Base-by-base conservation (phyloP, 2,797 vertebrate genomes). In the Hirundo rustica region DNA sequence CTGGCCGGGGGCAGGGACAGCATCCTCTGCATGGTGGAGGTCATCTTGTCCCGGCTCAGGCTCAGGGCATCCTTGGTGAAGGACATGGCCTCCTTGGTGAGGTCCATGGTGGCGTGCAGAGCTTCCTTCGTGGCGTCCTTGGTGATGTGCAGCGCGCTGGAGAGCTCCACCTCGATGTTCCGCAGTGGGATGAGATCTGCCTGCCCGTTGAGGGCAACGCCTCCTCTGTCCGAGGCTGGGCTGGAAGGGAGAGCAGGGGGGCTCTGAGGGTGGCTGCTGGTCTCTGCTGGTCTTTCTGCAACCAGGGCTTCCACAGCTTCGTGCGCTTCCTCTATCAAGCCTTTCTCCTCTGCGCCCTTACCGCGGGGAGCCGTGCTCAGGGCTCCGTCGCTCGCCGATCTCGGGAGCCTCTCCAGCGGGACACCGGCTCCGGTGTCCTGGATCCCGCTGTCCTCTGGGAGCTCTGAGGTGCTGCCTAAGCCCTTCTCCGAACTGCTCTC, bases 121-220 rank as follows among this genome's bases (percentile, higher is more conserved):
- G 99, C 99, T n/a, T 99, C 99, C 97, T 99, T 99, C 2, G 99
- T 99, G 93, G 98, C 99, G 12, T 99, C 99, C 97, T 99, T 99
- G 66, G 99, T 99, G 96, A 98, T 98, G 38, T 96, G 98, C 86
- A 99, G 98, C 1, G 99, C 99, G 61, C 97, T 99, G 16, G 99
- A 98, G 92, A 99, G 96, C 95, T 99, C 99, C 83, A 98, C 98
- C 95, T 99, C 99, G 64, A 99, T 97, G 96, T 98, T 99, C 75
- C 98, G 98, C 88, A 98, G 85, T 4, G 98, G 96, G 26, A 96
- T 62, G 23, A 97, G 94, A 16, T 98, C 97, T 4, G 92, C 90
- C 73, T 97, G 97, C 38, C 92, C 97, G 38, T 95, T 95, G 89
- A 97, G 97, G 85, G 98, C 68, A 0, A 85, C 22, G 2, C 97